These are phyloP conservation scores for Rhopalosiphum maidis DNA, from an alignment of 1,140 invertebrate species.

Conservation along the genomic window DNA sequence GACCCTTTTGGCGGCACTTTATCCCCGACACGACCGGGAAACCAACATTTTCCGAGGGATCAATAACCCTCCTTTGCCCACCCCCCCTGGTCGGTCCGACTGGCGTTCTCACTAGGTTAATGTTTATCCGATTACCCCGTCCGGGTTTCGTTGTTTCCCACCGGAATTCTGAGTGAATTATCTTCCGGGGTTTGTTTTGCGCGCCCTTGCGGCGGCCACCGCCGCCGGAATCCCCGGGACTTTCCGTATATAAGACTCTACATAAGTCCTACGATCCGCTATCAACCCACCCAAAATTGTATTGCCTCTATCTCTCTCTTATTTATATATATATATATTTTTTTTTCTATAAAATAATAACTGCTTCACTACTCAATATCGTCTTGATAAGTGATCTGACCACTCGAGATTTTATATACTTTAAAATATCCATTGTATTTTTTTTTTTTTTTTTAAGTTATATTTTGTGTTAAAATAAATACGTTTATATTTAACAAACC, in stretches of 20 bases:
- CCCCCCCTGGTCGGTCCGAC: not conserved
- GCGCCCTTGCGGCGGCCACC: not conserved
- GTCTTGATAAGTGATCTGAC: not conserved
- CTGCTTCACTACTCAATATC: not conserved
- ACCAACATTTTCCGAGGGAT: conserved; percentile 47
- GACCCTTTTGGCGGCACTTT: conserved; percentile 26
- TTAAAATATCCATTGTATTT: not conserved
- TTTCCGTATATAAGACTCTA: conserved; percentile 6
- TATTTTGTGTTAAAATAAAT: not conserved
- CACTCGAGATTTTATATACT: not conserved
- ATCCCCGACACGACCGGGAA: conserved; percentile 31
- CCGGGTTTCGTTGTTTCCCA: conserved; percentile 53
- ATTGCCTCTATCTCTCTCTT: not conserved
- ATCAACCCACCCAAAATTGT: not conserved
- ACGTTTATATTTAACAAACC: not conserved
- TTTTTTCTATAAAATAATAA: not conserved
- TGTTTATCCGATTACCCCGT: conserved; percentile 57
- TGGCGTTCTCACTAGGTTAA: conserved; percentile 48
- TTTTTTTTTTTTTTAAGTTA: too few relatives aligned
- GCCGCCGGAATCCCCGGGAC: conserved; percentile 20
- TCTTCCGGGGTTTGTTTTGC: conserved; percentile 55
- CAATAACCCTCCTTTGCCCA: conserved; percentile 23
- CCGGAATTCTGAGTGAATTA: conserved; percentile 57
- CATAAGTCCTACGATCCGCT: conserved; percentile 35
- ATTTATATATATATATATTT: not conserved